phyloP scores from a whole-genome alignment of 2,888 invertebrate genomes.

The Fragum sueziense region DNA sequence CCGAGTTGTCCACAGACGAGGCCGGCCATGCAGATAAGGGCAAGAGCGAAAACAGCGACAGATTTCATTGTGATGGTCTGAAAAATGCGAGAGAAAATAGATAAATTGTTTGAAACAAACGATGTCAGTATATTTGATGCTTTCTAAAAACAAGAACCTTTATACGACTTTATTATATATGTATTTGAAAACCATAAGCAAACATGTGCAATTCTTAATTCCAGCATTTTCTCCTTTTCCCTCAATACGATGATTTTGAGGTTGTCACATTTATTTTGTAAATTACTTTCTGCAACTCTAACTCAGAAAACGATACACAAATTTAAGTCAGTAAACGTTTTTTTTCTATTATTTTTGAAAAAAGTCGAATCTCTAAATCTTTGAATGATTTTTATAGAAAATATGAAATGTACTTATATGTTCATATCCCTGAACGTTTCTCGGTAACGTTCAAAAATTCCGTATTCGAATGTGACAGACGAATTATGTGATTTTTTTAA shows the following conservation, averaged over 20 bases:
- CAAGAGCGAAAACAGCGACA: conserved; percentile 20
- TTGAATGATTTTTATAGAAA: no score
- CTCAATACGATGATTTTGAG: not conserved
- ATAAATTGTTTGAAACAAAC: not conserved
- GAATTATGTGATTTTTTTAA: not conserved
- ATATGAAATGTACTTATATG: not conserved
- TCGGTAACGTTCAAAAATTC: not conserved
- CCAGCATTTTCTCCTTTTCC: not conserved
- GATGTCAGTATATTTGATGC: not conserved
- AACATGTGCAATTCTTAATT: not conserved
- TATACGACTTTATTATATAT: not conserved
- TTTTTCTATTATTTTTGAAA: no score
- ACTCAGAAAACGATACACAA: no score
- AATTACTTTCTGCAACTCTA: not conserved
- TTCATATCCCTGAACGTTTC: not conserved
- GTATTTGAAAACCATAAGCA: not conserved
- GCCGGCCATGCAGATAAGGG: conserved; percentile 34
- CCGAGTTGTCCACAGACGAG: conserved; percentile 24
- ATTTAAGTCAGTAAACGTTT: no score
- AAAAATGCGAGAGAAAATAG: not conserved
- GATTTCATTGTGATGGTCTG: conserved; percentile 32
- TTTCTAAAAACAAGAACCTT: no score
- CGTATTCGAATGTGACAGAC: not conserved
- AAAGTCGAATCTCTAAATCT: no score
- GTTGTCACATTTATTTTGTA: not conserved